A percentile compares a stretch with the other conserved stretches of the same genome.
These are phyloP conservation scores for Acrobasis repandana DNA, from an alignment of 2,888 invertebrate genomes.

Conservation along the genomic window DNA sequence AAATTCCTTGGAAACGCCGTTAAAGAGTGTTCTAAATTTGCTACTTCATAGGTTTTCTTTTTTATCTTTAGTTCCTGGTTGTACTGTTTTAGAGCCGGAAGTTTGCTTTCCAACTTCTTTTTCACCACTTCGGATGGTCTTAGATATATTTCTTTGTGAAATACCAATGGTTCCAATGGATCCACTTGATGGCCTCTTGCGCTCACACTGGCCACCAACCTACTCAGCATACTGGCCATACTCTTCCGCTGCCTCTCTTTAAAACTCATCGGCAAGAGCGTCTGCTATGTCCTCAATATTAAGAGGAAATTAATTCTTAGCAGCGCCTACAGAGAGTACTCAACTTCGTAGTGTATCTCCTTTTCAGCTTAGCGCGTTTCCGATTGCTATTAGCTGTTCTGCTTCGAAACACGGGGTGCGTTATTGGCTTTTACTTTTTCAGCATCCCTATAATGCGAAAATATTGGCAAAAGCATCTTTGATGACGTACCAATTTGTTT, in stretches of 20 bases:
- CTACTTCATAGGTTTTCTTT: background rate
- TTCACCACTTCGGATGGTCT: too few relatives aligned
- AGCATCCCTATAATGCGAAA: too few relatives aligned
- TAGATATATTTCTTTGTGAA: too few relatives aligned
- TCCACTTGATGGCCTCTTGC: slow-evolving; percentile 57
- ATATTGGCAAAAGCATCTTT: too few relatives aligned
- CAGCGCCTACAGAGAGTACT: slow-evolving; percentile 36
- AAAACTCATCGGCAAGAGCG: background rate
- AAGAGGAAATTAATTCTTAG: slow-evolving; percentile 58
- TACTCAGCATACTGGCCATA: slow-evolving; percentile 44
- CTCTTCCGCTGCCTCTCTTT: slow-evolving; percentile 51
- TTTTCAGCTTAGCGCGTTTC: too few relatives aligned
- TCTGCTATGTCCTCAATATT: slow-evolving; percentile 47
- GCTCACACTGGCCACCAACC: slow-evolving; percentile 45
- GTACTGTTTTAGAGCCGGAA: too few relatives aligned
- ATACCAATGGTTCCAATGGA: too few relatives aligned
- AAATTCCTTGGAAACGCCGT: slow-evolving; percentile 43
- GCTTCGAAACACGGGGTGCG: too few relatives aligned
- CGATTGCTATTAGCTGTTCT: too few relatives aligned
- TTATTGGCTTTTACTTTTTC: too few relatives aligned
- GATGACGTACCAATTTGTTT: too few relatives aligned
- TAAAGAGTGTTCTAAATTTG: slow-evolving; percentile 38
- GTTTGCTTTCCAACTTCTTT: too few relatives aligned
- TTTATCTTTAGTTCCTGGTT: background rate
- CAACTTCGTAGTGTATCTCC: background rate